phyloP scores from a whole-genome alignment of 92 coral and sea anemone genomes.

The Anthopleura xanthogrammica region DNA sequence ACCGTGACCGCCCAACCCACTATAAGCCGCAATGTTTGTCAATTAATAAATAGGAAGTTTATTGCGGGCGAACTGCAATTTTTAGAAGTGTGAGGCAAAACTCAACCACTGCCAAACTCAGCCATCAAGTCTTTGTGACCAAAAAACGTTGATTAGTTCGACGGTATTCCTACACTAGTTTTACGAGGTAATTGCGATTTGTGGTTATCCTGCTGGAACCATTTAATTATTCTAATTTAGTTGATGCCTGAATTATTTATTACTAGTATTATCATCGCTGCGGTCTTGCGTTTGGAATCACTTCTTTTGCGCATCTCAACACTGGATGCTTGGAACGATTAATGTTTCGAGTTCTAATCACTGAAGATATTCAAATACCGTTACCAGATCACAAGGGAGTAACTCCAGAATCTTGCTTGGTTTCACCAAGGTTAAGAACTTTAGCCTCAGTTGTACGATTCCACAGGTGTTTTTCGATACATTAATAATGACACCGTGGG shows the following conservation, averaged over 20 bases:
- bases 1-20: too few species aligned
- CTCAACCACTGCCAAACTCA: neutral
- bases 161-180: neutral
- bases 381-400: neutral
- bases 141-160: neutral
- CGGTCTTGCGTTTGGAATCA: neutral
- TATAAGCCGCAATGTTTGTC: too few species aligned
- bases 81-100: too few species aligned
- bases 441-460: neutral
- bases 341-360: too few species aligned
- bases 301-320: neutral
- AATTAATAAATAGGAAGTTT: too few species aligned
- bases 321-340: too few species aligned
- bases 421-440: too few species aligned
- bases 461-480: neutral
- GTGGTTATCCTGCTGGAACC: neutral
- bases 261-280: neutral
- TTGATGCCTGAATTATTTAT: neutral
- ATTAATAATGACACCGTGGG: neutral
- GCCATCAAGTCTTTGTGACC: neutral
- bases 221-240: neutral
- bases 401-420: too few species aligned
- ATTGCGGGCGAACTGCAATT: too few species aligned
- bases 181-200: neutral
- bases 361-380: neutral